Conservation (phyloP, 2,888 invertebrate species). For the Apodemia mormo region DNA sequence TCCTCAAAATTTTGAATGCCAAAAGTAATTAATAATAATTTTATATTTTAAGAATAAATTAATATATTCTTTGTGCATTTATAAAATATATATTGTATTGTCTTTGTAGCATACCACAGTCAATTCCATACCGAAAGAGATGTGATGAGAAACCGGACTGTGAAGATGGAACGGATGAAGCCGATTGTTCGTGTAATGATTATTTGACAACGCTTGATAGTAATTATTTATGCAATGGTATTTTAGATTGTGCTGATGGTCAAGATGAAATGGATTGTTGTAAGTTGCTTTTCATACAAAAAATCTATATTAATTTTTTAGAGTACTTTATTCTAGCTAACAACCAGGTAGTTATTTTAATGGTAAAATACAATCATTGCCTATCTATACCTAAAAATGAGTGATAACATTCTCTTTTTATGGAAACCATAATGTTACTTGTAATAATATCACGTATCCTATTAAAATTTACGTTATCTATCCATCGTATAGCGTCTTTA, state of each 20-base stretch:
- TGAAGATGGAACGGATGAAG: constrained; percentile 91
- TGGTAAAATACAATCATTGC: too few relatives aligned
- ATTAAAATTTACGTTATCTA: too few relatives aligned
- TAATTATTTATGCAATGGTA: constrained; percentile 87
- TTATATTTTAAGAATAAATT: not conserved
- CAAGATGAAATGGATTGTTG: constrained; percentile 89
- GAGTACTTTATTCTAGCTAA: too few relatives aligned
- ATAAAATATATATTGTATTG: not conserved
- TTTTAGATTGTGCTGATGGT: constrained; percentile 87
- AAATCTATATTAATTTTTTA: not conserved
- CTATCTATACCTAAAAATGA: too few relatives aligned
- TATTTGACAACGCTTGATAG: constrained; percentile 78
- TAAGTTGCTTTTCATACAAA: constrained; percentile 59
- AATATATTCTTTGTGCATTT: constrained; percentile 9
- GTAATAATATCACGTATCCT: too few relatives aligned
- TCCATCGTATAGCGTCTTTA: too few relatives aligned
- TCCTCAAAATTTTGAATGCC: constrained; percentile 67
- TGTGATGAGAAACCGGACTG: constrained; percentile 89
- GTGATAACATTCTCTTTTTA: too few relatives aligned
- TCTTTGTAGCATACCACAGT: constrained; percentile 84
- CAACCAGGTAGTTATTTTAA: too few relatives aligned
- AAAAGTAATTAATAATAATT: constrained; percentile 49
- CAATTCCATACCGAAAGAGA: constrained; percentile 79
- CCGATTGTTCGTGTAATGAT: constrained; percentile 87
- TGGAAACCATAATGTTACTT: too few relatives aligned